phyloP scores from a whole-genome alignment of 2,888 invertebrate species.

The Drosophila buzzatii region DNA sequence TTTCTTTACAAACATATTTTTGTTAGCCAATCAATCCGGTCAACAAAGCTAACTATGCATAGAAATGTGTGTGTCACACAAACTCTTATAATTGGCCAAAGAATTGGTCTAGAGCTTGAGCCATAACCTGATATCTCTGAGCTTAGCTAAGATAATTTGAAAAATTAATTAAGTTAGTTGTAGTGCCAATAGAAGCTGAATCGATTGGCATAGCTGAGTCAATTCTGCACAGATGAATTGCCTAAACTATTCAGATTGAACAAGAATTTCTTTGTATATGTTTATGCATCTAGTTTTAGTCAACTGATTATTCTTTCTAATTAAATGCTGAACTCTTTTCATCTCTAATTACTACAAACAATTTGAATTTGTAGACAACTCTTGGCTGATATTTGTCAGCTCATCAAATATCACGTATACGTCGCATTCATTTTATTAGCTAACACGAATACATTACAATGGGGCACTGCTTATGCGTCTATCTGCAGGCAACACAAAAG shows the following conservation, averaged over 20 bases:
- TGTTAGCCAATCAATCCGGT: constrained; percentile 12
- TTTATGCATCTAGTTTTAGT: background rate
- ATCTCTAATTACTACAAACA: background rate
- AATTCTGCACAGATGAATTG: background rate
- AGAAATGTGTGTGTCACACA: too few species aligned
- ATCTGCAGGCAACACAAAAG: constrained; percentile 34
- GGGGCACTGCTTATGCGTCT: background rate
- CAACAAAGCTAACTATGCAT: constrained; percentile 1
- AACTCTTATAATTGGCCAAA: too few species aligned
- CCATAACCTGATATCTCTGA: background rate
- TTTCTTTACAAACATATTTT: constrained; percentile 1
- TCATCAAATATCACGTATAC: constrained; percentile 37
- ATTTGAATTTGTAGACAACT: background rate
- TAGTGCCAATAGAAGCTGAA: background rate
- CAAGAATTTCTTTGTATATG: too few species aligned
- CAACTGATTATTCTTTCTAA: background rate
- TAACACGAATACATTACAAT: constrained; percentile 2
- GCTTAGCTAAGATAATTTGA: background rate
- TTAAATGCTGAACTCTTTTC: background rate
- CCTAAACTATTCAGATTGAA: background rate
- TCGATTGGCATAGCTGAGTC: background rate
- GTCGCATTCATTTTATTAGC: constrained; percentile 12
- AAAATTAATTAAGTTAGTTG: too few species aligned
- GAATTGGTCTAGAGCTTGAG: background rate
- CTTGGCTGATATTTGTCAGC: constrained; percentile 1